phyloP scores from a whole-genome alignment of 1,140 invertebrate species.

The Halotydeus destructor region DNA sequence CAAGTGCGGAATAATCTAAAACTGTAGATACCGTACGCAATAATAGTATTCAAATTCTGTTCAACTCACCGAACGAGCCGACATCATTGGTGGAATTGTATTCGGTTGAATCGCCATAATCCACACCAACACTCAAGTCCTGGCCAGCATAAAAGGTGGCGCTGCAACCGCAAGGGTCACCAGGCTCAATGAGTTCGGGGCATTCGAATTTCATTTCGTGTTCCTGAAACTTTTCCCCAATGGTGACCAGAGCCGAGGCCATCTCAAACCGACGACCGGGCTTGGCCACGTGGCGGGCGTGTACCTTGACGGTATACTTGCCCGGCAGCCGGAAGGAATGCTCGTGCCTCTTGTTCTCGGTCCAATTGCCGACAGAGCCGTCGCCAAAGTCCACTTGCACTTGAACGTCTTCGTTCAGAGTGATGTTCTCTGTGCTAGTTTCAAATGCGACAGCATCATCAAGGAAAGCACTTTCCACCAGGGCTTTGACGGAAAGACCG shows the following conservation, averaged over 20 bases:
- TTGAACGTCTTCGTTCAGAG: slow-evolving; percentile 2
- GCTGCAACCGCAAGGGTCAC: slow-evolving; percentile 15
- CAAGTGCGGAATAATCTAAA: too few species aligned
- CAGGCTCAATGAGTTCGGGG: slow-evolving; percentile 17
- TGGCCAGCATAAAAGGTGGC: slow-evolving; percentile 13
- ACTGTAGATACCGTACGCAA: background rate
- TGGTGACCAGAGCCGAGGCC: slow-evolving; percentile 12
- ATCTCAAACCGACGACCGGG: background rate
- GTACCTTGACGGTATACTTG: background rate
- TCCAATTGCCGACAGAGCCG: slow-evolving; percentile 2
- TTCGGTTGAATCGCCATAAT: slow-evolving; percentile 16
- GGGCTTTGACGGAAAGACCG: background rate
- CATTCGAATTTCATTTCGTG: slow-evolving; percentile 15
- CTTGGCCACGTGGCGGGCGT: background rate
- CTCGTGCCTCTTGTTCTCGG: slow-evolving; percentile 1
- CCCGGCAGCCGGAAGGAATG: slow-evolving; percentile 5
- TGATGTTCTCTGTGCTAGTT: background rate
- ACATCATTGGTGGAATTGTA: slow-evolving; percentile 10
- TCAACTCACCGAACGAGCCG: slow-evolving; percentile 13
- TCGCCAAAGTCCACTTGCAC: slow-evolving; percentile 10
- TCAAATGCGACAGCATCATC: slow-evolving; percentile 9
- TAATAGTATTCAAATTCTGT: background rate
- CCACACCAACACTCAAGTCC: slow-evolving; percentile 14
- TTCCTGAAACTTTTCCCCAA: slow-evolving; percentile 13
- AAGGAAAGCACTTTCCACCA: background rate